phyloP scores from a whole-genome alignment of 2,888 invertebrate species.

The Xestobium rufovillosum region DNA sequence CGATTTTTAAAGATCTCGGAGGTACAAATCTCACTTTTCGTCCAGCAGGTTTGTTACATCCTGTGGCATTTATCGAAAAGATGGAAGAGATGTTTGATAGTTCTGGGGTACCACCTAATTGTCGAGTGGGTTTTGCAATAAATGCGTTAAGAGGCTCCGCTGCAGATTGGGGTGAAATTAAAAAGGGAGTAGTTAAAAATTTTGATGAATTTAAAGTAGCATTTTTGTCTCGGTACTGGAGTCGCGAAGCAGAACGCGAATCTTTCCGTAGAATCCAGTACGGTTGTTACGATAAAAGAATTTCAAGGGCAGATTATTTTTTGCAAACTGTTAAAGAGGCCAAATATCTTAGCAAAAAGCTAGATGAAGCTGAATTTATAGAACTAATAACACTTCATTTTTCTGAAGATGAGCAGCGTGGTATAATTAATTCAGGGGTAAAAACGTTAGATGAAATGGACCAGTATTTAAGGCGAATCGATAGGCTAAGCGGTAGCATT shows the following conservation, averaged over 20 bases:
- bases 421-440: conserved; percentile 11
- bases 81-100: conserved; percentile 4
- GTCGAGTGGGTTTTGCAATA: conserved; percentile 4
- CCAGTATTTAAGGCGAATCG: conserved; percentile 11
- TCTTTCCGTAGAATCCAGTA: conserved; percentile 12
- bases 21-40: no score
- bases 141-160: conserved; percentile 11
- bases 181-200: conserved; percentile 9
- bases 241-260: conserved; percentile 9
- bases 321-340: conserved; percentile 11
- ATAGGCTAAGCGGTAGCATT: no score
- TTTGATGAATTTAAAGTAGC: conserved; percentile 10
- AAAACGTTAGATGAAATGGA: conserved; percentile 14
- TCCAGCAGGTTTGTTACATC: no score
- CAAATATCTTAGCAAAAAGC: no score
- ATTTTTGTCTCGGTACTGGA: conserved; percentile 15
- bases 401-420: conserved; percentile 9
- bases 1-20: no score
- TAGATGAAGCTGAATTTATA: conserved; percentile 11
- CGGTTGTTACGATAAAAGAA: conserved; percentile 11
- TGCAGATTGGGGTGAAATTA: conserved; percentile 12
- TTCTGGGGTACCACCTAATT: conserved; percentile 8
- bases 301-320: conserved; percentile 15
- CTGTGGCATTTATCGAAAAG: conserved; percentile 21
- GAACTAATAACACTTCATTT: conserved; percentile 12